phyloP scores from a whole-genome alignment of 2,888 invertebrate genomes.

The Apodemia arnacis region DNA sequence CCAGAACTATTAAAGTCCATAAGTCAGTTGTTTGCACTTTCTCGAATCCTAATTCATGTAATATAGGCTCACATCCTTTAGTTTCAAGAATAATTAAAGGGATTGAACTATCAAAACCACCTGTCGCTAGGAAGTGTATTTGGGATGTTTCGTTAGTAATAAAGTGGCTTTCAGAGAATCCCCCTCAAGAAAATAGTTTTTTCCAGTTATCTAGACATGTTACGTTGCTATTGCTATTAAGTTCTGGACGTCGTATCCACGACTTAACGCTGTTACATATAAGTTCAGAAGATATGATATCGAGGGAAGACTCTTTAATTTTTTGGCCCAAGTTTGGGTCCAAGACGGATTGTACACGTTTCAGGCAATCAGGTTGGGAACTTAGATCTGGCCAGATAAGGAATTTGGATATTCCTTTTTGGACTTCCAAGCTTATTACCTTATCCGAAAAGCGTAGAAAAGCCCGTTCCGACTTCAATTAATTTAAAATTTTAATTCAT shows the following conservation, averaged over 20 bases:
- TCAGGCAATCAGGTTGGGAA: slow-evolving; percentile 12
- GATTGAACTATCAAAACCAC: slow-evolving; percentile 14
- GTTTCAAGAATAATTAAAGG: slow-evolving; percentile 10
- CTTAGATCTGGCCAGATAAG: not conserved
- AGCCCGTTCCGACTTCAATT: slow-evolving; percentile 19
- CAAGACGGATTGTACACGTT: slow-evolving; percentile 3
- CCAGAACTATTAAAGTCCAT: no score
- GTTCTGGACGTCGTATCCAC: slow-evolving; percentile 48
- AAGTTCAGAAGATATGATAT: not conserved
- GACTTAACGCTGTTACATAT: slow-evolving; percentile 45
- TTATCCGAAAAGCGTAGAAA: not conserved
- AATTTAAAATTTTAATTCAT: not conserved
- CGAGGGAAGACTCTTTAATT: not conserved
- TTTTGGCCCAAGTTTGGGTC: not conserved
- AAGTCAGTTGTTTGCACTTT: no score
- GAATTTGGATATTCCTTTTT: not conserved
- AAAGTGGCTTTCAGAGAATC: slow-evolving; percentile 31
- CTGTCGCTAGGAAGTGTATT: slow-evolving; percentile 2
- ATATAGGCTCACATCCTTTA: not conserved
- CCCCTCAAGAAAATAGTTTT: slow-evolving; percentile 12
- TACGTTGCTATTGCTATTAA: slow-evolving; percentile 19
- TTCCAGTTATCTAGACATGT: slow-evolving; percentile 54
- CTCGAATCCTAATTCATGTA: not conserved
- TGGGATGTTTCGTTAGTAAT: slow-evolving; percentile 47
- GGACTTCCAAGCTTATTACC: not conserved